Evolutionary conservation across 1,140 invertebrate genomes (phyloP).

Genomic region (Trigoniulus corallinus): DNA sequence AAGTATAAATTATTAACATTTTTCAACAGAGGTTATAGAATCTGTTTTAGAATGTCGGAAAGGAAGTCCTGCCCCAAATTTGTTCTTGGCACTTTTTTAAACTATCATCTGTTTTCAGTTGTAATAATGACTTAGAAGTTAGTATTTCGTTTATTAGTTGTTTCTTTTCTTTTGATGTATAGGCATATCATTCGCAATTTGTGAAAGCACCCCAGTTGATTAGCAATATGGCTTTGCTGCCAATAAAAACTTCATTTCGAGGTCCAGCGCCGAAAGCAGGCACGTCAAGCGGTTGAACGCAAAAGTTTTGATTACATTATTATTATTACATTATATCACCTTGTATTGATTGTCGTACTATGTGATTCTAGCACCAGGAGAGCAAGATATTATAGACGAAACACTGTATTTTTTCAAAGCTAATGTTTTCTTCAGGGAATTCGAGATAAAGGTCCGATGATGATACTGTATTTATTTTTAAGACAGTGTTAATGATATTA

Average conservation of each 20-base stretch:
- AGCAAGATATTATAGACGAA: constrained; percentile 89
- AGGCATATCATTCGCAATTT: constrained; percentile 92
- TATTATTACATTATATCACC: too few species aligned
- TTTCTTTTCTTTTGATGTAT: constrained; percentile 11
- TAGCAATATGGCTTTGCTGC: constrained; percentile 86
- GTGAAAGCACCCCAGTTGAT: constrained; percentile 47
- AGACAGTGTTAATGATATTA: constrained; percentile 9
- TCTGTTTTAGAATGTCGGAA: too few species aligned
- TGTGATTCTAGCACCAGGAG: constrained; percentile 27
- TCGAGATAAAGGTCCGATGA: constrained; percentile 77
- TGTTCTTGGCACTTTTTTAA: too few species aligned
- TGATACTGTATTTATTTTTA: constrained; percentile 6
- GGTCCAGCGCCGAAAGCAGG: constrained; percentile 61
- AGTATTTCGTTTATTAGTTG: background rate
- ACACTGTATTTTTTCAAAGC: constrained; percentile 94
- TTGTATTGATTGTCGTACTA: too few species aligned
- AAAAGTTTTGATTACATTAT: too few species aligned
- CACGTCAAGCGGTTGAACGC: too few species aligned
- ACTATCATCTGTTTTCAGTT: background rate
- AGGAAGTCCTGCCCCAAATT: too few species aligned
- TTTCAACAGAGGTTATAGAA: too few species aligned
- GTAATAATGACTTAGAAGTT: background rate
- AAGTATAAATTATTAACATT: too few species aligned
- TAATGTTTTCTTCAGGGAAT: constrained; percentile 97
- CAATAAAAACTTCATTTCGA: constrained; percentile 64